A percentile compares a stretch with the other conserved stretches of the same genome.
phyloP scores from a whole-genome alignment of 2,888 invertebrate genomes.

The Bellardia pandia region DNA sequence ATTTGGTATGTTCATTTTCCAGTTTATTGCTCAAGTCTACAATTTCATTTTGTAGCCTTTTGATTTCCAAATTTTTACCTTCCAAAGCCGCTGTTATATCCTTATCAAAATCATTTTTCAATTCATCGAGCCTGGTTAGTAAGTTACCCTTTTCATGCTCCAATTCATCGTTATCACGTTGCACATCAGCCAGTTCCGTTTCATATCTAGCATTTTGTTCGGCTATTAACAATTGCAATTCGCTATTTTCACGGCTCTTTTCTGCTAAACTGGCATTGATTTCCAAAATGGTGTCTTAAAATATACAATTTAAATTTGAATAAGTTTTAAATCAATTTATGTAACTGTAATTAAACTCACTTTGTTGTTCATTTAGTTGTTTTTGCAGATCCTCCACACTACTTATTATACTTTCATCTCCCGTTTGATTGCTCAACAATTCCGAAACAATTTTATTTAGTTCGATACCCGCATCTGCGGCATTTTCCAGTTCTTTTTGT shows the following conservation, averaged over 20 bases:
- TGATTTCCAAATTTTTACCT: constrained; percentile 82
- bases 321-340: too few species aligned
- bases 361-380: constrained; percentile 88
- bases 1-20: constrained; percentile 80
- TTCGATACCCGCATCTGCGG: constrained; percentile 92
- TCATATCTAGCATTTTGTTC: constrained; percentile 85
- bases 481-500: constrained; percentile 91
- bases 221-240: constrained; percentile 83
- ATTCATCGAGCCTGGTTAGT: constrained; percentile 80
- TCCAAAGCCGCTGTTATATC: constrained; percentile 80
- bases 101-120: constrained; percentile 82
- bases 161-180: constrained; percentile 85
- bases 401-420: constrained; percentile 87
- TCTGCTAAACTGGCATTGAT: constrained; percentile 85
- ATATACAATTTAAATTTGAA: neutral
- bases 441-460: constrained; percentile 88
- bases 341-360: constrained; percentile 75
- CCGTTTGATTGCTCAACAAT: constrained; percentile 88
- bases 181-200: constrained; percentile 86
- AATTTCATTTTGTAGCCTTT: constrained; percentile 81
- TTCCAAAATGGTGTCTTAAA: constrained; percentile 84
- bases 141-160: constrained; percentile 83
- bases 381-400: constrained; percentile 88
- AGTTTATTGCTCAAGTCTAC: constrained; percentile 78
- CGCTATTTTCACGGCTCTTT: constrained; percentile 86